A percentile compares a stretch with the other conserved stretches of the same genome.
Evolutionary conservation across 2,888 invertebrate species (phyloP).

Genomic region (Hipparchia sbordonii): DNA sequence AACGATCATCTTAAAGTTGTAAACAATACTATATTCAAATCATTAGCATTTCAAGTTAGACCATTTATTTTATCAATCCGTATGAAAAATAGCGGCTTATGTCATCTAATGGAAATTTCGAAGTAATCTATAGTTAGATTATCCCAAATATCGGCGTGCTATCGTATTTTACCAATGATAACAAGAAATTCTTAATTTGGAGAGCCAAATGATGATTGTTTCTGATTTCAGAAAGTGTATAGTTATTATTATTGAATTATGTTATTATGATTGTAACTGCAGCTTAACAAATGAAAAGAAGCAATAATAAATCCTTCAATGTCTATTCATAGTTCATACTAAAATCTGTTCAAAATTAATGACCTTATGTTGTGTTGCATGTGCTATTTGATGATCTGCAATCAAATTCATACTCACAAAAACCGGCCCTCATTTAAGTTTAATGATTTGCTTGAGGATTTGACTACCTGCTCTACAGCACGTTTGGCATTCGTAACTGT

Average conservation of each 20-base stretch:
- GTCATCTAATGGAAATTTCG: constrained; percentile 17
- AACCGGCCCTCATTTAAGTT: background rate
- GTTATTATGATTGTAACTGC: background rate
- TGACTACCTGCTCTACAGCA: constrained; percentile 6
- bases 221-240: background rate
- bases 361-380: constrained; percentile 1
- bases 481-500: background rate
- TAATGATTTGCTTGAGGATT: constrained; percentile 2
- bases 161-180: background rate
- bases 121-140: constrained; percentile 14
- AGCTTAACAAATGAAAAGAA: background rate
- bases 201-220: background rate
- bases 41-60: constrained; percentile 20
- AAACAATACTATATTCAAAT: background rate
- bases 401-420: constrained; percentile 3
- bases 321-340: background rate
- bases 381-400: constrained; percentile 6
- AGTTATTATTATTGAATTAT: background rate
- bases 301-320: background rate
- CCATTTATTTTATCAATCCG: constrained; percentile 15
- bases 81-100: constrained; percentile 24
- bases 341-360: constrained; percentile 9
- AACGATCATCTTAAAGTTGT: background rate
- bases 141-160: background rate
- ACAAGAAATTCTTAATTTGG: background rate